These are phyloP conservation scores for Parapristionchus giblindavisi DNA, from an alignment of 2,888 invertebrate species.

Conservation along the genomic window DNA sequence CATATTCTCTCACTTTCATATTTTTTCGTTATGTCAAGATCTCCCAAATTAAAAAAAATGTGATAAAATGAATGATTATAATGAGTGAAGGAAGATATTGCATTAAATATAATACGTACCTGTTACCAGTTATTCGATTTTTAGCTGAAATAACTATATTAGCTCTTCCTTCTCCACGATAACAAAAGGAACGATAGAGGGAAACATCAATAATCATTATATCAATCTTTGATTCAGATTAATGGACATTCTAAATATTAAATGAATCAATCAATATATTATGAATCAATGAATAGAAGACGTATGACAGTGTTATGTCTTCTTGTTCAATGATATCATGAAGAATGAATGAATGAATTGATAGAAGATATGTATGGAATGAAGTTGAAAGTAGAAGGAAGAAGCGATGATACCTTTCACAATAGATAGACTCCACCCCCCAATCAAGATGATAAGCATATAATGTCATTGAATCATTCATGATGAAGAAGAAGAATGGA, in stretches of 20 bases:
- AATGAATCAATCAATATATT: no score
- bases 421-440: no score
- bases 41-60: neutral
- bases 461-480: no score
- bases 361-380: no score
- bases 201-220: constrained; percentile 49
- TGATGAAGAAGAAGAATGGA: no score
- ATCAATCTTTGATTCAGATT: neutral
- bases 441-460: no score
- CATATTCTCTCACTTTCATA: no score
- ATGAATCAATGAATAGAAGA: constrained; percentile 3
- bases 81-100: neutral
- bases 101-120: constrained; percentile 44
- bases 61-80: neutral
- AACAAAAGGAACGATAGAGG: constrained; percentile 63
- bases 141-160: constrained; percentile 68
- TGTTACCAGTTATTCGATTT: constrained; percentile 46
- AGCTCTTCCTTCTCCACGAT: constrained; percentile 67
- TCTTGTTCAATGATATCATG: constrained; percentile 5
- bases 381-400: no score
- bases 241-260: constrained; percentile 16
- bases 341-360: neutral
- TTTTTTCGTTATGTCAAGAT: neutral
- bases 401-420: no score
- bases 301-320: neutral